Evolutionary conservation across 1,140 invertebrate genomes (phyloP).

Genomic region (Sarcophaga bullata): DNA sequence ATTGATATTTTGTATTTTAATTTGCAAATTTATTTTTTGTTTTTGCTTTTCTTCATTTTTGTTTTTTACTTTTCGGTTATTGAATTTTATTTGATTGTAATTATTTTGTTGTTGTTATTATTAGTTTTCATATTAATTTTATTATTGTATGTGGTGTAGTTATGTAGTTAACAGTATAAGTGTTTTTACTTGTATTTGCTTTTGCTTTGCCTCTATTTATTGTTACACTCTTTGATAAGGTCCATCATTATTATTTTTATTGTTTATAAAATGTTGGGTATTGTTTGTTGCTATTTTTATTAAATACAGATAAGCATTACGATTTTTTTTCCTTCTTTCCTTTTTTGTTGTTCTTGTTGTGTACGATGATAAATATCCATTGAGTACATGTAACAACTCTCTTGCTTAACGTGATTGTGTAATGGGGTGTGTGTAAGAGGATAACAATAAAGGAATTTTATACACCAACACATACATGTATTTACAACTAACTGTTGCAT

Average conservation of each 20-base stretch:
- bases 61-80: not conserved
- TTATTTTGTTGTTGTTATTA: not conserved
- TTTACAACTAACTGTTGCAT: not conserved
- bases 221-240: not conserved
- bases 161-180: too few species aligned
- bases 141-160: too few species aligned
- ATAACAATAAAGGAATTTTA: too few species aligned
- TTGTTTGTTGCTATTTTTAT: not conserved
- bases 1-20: too few species aligned
- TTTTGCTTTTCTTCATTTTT: not conserved
- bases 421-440: not conserved
- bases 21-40: too few species aligned
- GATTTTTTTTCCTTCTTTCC: too few species aligned
- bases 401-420: too few species aligned
- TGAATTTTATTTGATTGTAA: not conserved
- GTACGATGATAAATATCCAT: not conserved
- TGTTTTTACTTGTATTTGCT: not conserved
- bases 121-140: not conserved
- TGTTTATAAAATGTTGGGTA: not conserved
- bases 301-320: not conserved
- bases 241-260: constrained; percentile 5
- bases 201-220: not conserved
- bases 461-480: too few species aligned
- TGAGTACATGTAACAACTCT: not conserved
- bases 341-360: too few species aligned